Base-by-base conservation (phyloP, 2,888 invertebrate genomes). In the Criorhina ranunculi region DNA sequence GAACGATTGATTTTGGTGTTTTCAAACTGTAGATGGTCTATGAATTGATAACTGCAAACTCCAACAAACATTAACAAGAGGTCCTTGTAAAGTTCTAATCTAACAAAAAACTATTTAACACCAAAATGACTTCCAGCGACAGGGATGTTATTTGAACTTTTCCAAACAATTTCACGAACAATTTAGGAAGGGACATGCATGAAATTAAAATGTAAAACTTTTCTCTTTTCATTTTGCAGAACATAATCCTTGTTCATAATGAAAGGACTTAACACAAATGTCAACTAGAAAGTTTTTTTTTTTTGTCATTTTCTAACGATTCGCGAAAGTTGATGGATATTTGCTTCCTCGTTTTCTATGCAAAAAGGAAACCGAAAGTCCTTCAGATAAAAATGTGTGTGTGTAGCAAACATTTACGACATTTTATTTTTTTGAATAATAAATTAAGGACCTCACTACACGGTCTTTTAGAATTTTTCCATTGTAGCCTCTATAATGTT, bases 391-490 rank as follows among this genome's bases (percentile, higher is more conserved):
- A 24, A 24, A 51, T 29, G 1, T 29, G 17, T 29, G 7, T 29
- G 17, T 29, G 7, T 29, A 3, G 42, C 29, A 29, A 29, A 40
- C 59, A 19, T 44, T 44, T 44, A 31, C 12, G 24, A 59, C 40
- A 44, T 31, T 46, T 46, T 46, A 31, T 46, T 31, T 46, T 31
- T 44, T 44, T 46, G 33, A 64, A 46, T 46, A 33, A 64, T 33
- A 51, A 66, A 66, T 66, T 24, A 51, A 64, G 35, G 66, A 37
- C 49, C 64, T 33, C n/a, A 31, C 31, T 12, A 7, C 12, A 6
- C 8, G 7, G 31, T 5, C 17, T 49, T 9, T 51, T 33, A 6
- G 46, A 33, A 17, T 49, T 49, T 49, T 5, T 67, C 35, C 53
- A n/a, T 55, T n/a, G 29, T 53, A 31, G 12, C 17, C 29, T 29